Conservation (phyloP, 2,888 invertebrate species). For the Ptychoptera contaminata region DNA sequence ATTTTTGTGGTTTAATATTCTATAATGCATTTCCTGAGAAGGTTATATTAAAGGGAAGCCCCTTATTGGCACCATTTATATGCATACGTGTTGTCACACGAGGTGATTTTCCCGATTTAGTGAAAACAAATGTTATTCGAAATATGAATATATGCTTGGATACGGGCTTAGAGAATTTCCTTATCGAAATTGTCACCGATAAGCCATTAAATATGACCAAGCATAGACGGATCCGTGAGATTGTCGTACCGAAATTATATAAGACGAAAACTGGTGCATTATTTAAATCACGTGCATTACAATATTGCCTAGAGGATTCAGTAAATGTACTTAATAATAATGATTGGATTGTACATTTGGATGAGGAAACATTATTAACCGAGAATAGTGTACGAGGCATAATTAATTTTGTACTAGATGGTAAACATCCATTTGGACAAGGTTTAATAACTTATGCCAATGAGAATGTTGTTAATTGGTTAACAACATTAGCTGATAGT, state of each 20-base stretch:
- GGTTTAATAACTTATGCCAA: slow-evolving; percentile 93
- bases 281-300: slow-evolving; percentile 87
- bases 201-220: slow-evolving; percentile 62
- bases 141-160: slow-evolving; percentile 79
- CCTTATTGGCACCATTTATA: slow-evolving; percentile 81
- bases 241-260: slow-evolving; percentile 76
- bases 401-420: slow-evolving; percentile 86
- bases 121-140: slow-evolving; percentile 68
- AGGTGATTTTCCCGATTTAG: slow-evolving; percentile 84
- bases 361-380: slow-evolving; percentile 89
- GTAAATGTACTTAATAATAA: slow-evolving; percentile 71
- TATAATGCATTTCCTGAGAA: slow-evolving; percentile 94
- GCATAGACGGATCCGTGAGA: slow-evolving; percentile 67
- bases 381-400: slow-evolving; percentile 82
- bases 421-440: slow-evolving; percentile 90
- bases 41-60: slow-evolving; percentile 75
- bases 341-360: slow-evolving; percentile 95
- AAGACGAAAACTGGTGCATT: slow-evolving; percentile 81
- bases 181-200: slow-evolving; percentile 92
- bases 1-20: slow-evolving; percentile 65
- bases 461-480: slow-evolving; percentile 91
- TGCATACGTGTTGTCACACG: slow-evolving; percentile 89
- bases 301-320: slow-evolving; percentile 85
- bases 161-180: slow-evolving; percentile 86
- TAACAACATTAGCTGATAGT: slow-evolving; percentile 90